phyloP scores from a whole-genome alignment of 2,797 vertebrate genomes.

The Protosalanx chinensis region DNA sequence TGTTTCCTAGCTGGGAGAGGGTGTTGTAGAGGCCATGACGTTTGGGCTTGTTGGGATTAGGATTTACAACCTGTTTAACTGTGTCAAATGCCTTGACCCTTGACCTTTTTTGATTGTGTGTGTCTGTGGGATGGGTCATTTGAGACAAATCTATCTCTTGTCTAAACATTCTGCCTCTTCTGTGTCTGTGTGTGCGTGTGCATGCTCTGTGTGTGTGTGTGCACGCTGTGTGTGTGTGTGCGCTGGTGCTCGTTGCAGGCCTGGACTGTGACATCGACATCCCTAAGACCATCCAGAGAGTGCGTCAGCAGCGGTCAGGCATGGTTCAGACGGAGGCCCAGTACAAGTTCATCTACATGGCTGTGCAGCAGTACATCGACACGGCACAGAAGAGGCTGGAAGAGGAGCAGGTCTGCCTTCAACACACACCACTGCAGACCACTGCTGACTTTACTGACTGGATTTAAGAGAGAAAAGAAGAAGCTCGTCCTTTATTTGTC shows the following conservation, averaged over 20 bases:
- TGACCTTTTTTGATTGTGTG: not conserved
- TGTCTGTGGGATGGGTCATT: not conserved
- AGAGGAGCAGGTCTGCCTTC: slow-evolving; percentile 74
- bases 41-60: not conserved
- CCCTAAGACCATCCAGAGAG: slow-evolving; percentile 85
- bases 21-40: not conserved
- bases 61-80: not conserved
- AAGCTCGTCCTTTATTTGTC: too few species aligned
- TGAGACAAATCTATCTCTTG: too few species aligned
- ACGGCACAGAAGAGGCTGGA: slow-evolving; percentile 81
- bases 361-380: slow-evolving; percentile 82
- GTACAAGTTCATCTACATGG: slow-evolving; percentile 88
- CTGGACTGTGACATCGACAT: slow-evolving; percentile 84
- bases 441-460: not conserved
- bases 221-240: not conserved
- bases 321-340: slow-evolving; percentile 90
- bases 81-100: not conserved
- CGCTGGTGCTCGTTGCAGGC: slow-evolving; percentile 51
- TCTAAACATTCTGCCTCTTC: not conserved
- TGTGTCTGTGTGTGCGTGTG: not conserved
- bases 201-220: slow-evolving; percentile 9
- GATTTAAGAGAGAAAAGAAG: too few species aligned
- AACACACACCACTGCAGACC: not conserved
- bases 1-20: not conserved
- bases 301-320: slow-evolving; percentile 81